A percentile compares a stretch with the other conserved stretches of the same genome.
These are phyloP conservation scores for Drosophila mimica DNA, from an alignment of 2,888 invertebrate genomes.

Conservation along the genomic window DNA sequence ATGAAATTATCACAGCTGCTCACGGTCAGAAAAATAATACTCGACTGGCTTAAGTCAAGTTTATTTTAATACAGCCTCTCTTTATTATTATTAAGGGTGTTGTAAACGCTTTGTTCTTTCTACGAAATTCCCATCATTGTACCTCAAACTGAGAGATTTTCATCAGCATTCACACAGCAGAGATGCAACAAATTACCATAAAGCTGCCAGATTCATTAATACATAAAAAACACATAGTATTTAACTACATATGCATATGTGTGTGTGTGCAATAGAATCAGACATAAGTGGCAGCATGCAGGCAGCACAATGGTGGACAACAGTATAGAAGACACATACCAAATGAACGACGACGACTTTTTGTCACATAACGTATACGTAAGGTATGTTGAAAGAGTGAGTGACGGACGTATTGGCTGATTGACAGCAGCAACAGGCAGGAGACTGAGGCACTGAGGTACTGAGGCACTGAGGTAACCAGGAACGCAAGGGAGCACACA, in stretches of 20 bases:
- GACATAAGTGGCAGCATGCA: conserved; percentile 16
- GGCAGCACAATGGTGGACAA: conserved; percentile 29
- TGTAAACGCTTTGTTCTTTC: conserved; percentile 25
- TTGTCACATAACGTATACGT: conserved; percentile 80
- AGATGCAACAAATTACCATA: conserved; percentile 77
- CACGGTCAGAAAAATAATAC: not conserved
- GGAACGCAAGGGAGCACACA: conserved; percentile 3
- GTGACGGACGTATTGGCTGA: conserved; percentile 78
- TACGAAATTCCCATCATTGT: conserved; percentile 48
- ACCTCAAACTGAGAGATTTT: conserved; percentile 32
- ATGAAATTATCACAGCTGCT: not conserved
- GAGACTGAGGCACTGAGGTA: conserved; percentile 6
- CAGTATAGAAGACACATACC: conserved; percentile 63
- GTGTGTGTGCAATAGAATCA: conserved; percentile 49
- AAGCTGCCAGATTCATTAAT: conserved; percentile 58
- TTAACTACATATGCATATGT: conserved; percentile 9
- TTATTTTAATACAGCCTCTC: conserved; percentile 5
- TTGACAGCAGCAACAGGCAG: conserved; percentile 70
- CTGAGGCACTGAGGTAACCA: not conserved
- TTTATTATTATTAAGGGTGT: conserved; percentile 18
- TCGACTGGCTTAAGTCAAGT: conserved; percentile 1
- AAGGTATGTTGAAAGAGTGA: conserved; percentile 60
- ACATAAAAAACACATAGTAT: conserved; percentile 35
- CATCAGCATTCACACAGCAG: conserved; percentile 56
- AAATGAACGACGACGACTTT: conserved; percentile 51